A percentile compares a stretch with the other conserved stretches of the same genome.
phyloP scores from a whole-genome alignment of 2,113 vertebrate species.

The Orthonyx spaldingii region DNA sequence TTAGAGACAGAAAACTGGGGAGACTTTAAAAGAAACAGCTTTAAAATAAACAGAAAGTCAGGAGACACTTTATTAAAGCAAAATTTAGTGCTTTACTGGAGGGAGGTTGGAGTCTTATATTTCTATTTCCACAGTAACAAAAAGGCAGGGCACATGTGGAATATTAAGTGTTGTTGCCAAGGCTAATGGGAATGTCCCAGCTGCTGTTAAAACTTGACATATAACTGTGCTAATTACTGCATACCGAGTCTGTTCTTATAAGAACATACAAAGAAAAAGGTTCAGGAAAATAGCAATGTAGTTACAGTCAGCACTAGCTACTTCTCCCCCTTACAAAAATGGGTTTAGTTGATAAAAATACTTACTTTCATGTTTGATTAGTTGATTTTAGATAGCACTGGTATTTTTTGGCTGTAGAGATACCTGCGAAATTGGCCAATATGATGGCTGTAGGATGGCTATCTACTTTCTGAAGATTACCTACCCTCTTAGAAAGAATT shows the following conservation, averaged over 20 bases:
- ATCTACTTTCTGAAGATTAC: not conserved
- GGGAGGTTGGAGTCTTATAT: not conserved
- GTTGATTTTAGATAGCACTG: not conserved
- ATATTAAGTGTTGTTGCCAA: not conserved
- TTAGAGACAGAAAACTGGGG: not conserved
- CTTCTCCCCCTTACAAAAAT: not conserved
- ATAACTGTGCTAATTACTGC: not conserved
- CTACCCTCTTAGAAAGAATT: not conserved
- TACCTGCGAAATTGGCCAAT: not conserved
- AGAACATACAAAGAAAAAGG: not conserved
- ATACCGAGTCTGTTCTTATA: not conserved
- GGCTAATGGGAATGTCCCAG: not conserved
- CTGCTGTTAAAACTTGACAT: not conserved
- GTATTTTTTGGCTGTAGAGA: not conserved
- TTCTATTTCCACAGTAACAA: not conserved
- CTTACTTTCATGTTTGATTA: not conserved
- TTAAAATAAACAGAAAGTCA: not conserved
- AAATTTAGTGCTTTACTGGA: not conserved
- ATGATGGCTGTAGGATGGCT: not conserved
- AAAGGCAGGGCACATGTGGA: not conserved
- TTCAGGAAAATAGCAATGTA: not conserved
- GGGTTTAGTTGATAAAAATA: not conserved
- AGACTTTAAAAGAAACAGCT: not conserved
- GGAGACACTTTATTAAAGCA: not conserved
- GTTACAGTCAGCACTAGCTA: not conserved